phyloP scores from a whole-genome alignment of 2,888 invertebrate genomes.

The Drosophila infuscata region DNA sequence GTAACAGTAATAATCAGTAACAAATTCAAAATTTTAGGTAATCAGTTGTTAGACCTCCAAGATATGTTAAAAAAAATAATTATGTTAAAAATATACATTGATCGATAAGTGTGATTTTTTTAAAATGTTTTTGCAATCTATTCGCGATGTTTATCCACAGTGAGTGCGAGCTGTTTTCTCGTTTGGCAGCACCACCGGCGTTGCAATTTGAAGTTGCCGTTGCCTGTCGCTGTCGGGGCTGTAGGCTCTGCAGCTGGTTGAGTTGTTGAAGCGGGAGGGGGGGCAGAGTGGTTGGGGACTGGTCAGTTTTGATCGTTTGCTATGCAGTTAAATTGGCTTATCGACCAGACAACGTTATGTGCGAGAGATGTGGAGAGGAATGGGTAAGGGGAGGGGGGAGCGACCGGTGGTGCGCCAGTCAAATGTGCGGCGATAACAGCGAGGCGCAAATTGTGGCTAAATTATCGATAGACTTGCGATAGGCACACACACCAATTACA shows the following conservation, averaged over 20 bases:
- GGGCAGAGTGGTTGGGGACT: constrained; percentile 14
- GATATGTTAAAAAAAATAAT: background rate
- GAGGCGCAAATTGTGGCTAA: constrained; percentile 68
- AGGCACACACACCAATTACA: constrained; percentile 51
- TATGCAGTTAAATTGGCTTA: constrained; percentile 63
- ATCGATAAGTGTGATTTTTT: background rate
- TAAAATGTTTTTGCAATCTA: background rate
- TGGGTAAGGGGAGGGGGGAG: background rate
- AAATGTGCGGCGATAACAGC: constrained; percentile 51
- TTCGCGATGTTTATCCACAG: constrained; percentile 11
- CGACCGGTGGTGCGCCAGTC: constrained; percentile 13
- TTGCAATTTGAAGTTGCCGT: constrained; percentile 61
- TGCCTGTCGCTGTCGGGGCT: constrained; percentile 43
- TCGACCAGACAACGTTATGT: constrained; percentile 53
- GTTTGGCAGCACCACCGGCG: constrained; percentile 68
- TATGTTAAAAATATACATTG: background rate
- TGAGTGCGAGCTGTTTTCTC: constrained; percentile 47
- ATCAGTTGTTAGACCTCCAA: background rate
- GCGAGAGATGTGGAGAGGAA: background rate
- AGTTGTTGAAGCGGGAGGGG: background rate
- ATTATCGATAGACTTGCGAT: constrained; percentile 75
- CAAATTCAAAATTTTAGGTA: background rate
- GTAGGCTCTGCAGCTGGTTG: constrained; percentile 18
- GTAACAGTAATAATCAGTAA: background rate
- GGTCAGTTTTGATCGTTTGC: constrained; percentile 52